These are phyloP conservation scores for Scaptomyza tumidula DNA, from an alignment of 2,888 invertebrate genomes.

Conservation along the genomic window DNA sequence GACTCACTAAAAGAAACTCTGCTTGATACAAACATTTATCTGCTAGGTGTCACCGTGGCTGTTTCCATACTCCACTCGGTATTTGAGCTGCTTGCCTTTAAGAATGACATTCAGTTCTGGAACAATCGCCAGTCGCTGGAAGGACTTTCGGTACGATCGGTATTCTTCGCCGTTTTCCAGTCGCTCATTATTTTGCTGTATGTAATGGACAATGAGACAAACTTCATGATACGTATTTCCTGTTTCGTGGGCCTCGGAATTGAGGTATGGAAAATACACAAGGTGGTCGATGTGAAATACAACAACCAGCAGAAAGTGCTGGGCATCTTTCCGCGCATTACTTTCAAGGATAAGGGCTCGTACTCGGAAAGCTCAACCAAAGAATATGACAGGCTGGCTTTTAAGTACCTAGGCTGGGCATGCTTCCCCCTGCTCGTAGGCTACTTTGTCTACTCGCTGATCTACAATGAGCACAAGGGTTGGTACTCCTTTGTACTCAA, in stretches of 20 bases:
- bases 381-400: constrained; percentile 97
- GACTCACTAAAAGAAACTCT: constrained; percentile 97
- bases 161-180: constrained; percentile 99
- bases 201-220: constrained; percentile 99
- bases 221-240: constrained; percentile 96
- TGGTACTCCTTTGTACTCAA: constrained; percentile 99
- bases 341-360: constrained; percentile 96
- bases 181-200: constrained; percentile 97
- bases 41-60: constrained; percentile 94
- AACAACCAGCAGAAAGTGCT: constrained; percentile 90
- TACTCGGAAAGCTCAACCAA: constrained; percentile 97
- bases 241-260: constrained; percentile 97
- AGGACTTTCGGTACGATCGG: constrained; percentile 98
- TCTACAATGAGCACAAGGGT: constrained; percentile 98
- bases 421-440: constrained; percentile 96
- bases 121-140: constrained; percentile 98
- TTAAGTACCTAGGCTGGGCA: constrained; percentile 97
- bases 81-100: constrained; percentile 99
- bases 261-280: constrained; percentile 99
- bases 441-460: constrained; percentile 97
- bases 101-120: constrained; percentile 99
- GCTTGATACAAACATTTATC: constrained; percentile 97
- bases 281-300: constrained; percentile 94
- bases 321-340: constrained; percentile 91
- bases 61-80: constrained; percentile 98